Conservation (phyloP, 2,113 vertebrate species). For the Abramis brama region DNA sequence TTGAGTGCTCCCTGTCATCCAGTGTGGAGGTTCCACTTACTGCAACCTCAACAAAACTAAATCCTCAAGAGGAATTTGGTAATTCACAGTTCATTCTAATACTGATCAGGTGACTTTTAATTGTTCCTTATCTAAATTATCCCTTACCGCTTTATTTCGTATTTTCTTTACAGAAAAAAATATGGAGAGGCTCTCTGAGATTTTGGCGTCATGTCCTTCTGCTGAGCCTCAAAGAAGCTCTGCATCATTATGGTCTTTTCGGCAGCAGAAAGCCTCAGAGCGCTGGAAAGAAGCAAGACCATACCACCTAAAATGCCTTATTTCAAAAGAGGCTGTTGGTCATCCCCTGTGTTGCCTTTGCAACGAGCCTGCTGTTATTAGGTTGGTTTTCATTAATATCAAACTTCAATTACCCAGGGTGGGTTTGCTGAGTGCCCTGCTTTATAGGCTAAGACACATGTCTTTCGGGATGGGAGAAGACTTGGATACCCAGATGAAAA, state of each 20-base stretch:
- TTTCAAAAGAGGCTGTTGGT: background rate
- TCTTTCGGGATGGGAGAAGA: background rate
- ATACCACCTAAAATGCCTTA: no score
- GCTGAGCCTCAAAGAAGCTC: background rate
- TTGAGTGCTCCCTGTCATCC: background rate
- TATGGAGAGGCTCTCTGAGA: background rate
- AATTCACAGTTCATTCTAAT: background rate
- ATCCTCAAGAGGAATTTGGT: background rate
- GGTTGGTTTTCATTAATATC: background rate
- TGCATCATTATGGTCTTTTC: background rate
- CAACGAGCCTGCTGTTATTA: background rate
- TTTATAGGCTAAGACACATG: background rate
- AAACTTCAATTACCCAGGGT: no score
- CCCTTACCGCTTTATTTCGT: background rate
- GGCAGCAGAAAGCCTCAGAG: conserved; percentile 1
- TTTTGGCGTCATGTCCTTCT: background rate
- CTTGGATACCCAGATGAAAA: background rate
- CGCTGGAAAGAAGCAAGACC: background rate
- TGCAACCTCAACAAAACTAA: background rate
- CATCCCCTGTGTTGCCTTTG: background rate
- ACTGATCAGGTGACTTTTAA: background rate
- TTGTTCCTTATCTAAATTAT: background rate
- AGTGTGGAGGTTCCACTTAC: background rate
- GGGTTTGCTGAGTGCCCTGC: background rate
- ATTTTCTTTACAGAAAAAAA: background rate